These are phyloP conservation scores for Lagria hirta DNA, from an alignment of 2,888 invertebrate species.

Conservation along the genomic window DNA sequence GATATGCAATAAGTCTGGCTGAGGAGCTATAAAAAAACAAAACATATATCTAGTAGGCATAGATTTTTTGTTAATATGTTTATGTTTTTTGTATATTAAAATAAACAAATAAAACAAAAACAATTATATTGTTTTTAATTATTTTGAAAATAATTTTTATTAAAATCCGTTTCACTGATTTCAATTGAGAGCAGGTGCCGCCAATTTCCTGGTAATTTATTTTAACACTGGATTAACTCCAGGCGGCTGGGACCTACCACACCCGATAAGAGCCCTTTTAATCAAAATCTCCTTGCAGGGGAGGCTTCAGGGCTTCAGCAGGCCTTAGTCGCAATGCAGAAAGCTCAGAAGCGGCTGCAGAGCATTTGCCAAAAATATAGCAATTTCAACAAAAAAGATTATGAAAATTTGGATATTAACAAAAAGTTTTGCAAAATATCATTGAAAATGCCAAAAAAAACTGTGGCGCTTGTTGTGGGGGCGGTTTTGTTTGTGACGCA, in stretches of 20 bases:
- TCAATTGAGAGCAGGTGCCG: slow-evolving; percentile 25
- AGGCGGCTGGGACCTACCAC: slow-evolving; percentile 31
- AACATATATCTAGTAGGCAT: too few relatives aligned
- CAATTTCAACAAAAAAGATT: slow-evolving; percentile 22
- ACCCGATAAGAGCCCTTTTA: slow-evolving; percentile 15
- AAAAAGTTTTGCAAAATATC: slow-evolving; percentile 11
- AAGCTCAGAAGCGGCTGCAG: slow-evolving; percentile 31
- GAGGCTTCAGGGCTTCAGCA: too few relatives aligned
- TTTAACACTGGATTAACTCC: slow-evolving; percentile 34
- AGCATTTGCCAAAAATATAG: slow-evolving; percentile 30
- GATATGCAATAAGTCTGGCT: too few relatives aligned
- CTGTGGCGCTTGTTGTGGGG: neutral
- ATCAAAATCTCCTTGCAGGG: too few relatives aligned
- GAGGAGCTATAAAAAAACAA: too few relatives aligned
- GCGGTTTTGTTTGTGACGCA: neutral
- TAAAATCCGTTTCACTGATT: too few relatives aligned
- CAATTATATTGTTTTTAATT: too few relatives aligned
- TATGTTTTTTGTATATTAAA: too few relatives aligned
- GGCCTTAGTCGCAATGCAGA: slow-evolving; percentile 29
- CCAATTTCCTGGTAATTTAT: slow-evolving; percentile 24
- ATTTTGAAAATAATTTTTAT: slow-evolving; percentile 1
- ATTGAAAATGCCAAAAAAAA: neutral
- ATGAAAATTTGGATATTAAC: slow-evolving; percentile 25
- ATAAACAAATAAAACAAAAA: too few relatives aligned
- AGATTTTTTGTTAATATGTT: too few relatives aligned